Base-by-base conservation (phyloP, 2,113 vertebrate species). In the Garra rufa region DNA sequence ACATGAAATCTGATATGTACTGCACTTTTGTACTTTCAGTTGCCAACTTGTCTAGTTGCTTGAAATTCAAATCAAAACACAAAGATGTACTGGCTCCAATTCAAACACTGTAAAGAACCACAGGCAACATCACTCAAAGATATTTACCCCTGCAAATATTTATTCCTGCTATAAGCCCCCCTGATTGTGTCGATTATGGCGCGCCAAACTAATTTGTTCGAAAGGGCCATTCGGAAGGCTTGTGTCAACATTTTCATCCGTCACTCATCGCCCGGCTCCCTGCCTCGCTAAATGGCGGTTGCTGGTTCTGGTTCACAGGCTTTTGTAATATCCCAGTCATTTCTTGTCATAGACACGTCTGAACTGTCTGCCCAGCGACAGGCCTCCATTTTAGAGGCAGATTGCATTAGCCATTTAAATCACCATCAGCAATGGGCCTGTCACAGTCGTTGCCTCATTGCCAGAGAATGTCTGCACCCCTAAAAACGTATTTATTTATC, bases 401-500 rank as follows among this genome's bases (percentile, higher is more conserved):
- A 85, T 88, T 90, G 83, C 78, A 83, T 81, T 83, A 85, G 84
- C 70, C 69, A 85, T 87, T 88, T 88, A 88, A 88, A 89, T 86
- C 83, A 85, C 34, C 87, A 83, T 67, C 73, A 86, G 71, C 75
- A 81, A 83, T 70, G n/a, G 14, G 67, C 76, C 69, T 83, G 84
- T 83, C 87, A 76, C n/a, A 71, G 34, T 30, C 26, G 1, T 74
- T 78, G 65, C 48, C 50, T 81, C 46, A 24, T 61, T 85, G 55
- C 80, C 57, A 80, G 69, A 19, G 76, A 85, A 80, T 75, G 75
- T 63, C 59, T 86, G 70, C 74, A 52, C 59, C 76, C 71, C 79
- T 80, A 50, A 85, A 86, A 83, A 79, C 17, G 2, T 73, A 87
- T 88, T 85, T 86, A 83, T 85, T 85, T 86, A 83, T 85, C 46